Percentiles rank a stretch among this genome's conserved stretches.
Evolutionary conservation across 2,888 invertebrate species (phyloP).

Genomic region (Vandiemenella viatica): DNA sequence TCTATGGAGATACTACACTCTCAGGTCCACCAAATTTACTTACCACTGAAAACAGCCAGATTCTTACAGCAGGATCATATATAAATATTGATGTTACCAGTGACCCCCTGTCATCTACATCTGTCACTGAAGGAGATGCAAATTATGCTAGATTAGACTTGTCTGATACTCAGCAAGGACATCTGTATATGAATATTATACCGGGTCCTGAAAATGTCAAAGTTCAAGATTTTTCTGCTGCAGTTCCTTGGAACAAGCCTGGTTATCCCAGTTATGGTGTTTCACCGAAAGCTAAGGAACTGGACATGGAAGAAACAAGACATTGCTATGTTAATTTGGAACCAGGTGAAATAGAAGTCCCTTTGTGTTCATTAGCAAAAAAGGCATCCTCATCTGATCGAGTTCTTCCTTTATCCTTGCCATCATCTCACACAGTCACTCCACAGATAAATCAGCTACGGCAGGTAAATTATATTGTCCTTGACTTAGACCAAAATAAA

Average conservation of each 20-base stretch:
- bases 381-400: slow-evolving; percentile 7
- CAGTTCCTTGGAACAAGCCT: slow-evolving; percentile 2
- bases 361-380: slow-evolving; percentile 11
- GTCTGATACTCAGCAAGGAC: slow-evolving; percentile 17
- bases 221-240: not conserved
- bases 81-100: slow-evolving; percentile 27
- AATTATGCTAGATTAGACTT: slow-evolving; percentile 21
- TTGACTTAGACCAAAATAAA: slow-evolving; percentile 54
- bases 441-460: slow-evolving; percentile 23
- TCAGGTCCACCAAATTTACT: too few species aligned
- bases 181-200: slow-evolving; percentile 31
- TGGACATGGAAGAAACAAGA: slow-evolving; percentile 24
- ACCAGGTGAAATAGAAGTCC: slow-evolving; percentile 32
- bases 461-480: slow-evolving; percentile 60
- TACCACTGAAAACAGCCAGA: too few species aligned
- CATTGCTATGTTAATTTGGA: slow-evolving; percentile 42
- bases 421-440: slow-evolving; percentile 1
- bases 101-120: slow-evolving; percentile 17
- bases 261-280: not conserved
- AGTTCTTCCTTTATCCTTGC: slow-evolving; percentile 6
- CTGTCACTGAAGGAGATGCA: slow-evolving; percentile 18
- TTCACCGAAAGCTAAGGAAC: slow-evolving; percentile 3
- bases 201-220: slow-evolving; percentile 25
- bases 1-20: too few species aligned
- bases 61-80: slow-evolving; percentile 23